These are phyloP conservation scores for Melanerpes aurifrons DNA, from an alignment of 2,113 vertebrate species.

Conservation along the genomic window DNA sequence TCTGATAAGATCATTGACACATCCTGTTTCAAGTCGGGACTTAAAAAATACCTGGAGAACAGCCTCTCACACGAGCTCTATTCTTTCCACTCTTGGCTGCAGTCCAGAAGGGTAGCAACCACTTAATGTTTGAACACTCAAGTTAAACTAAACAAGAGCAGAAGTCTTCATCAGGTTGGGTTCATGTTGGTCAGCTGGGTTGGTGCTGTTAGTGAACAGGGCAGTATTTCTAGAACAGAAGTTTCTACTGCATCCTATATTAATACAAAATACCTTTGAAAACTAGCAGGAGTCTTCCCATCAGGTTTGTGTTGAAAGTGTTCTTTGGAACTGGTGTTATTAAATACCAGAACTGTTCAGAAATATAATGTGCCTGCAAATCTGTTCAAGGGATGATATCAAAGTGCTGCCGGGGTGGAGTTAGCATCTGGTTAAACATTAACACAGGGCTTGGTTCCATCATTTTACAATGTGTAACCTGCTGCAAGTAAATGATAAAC, in stretches of 20 bases:
- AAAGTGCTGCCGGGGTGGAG: constrained; percentile 9
- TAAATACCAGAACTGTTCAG: not conserved
- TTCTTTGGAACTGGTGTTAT: not conserved
- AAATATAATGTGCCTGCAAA: not conserved
- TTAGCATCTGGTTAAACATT: not conserved
- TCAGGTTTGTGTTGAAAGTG: not conserved
- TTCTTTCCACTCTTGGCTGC: not conserved
- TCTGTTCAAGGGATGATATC: not conserved
- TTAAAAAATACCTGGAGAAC: not conserved
- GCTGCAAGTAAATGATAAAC: constrained; percentile 36
- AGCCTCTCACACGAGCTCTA: not conserved
- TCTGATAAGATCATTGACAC: not conserved
- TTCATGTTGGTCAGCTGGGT: not conserved
- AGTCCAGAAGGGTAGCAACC: not conserved
- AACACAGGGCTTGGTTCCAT: not conserved
- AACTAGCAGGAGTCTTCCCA: not conserved
- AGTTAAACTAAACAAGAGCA: not conserved
- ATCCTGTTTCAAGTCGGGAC: not conserved
- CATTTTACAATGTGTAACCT: constrained; percentile 42
- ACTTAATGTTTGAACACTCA: not conserved
- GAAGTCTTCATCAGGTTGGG: not conserved
- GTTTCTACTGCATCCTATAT: not conserved
- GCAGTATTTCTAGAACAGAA: not conserved
- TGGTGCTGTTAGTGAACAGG: not conserved
- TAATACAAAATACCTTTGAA: not conserved